Evolutionary conservation across 2,113 vertebrate species (phyloP).

Genomic region (Hippoglossus stenolepis): DNA sequence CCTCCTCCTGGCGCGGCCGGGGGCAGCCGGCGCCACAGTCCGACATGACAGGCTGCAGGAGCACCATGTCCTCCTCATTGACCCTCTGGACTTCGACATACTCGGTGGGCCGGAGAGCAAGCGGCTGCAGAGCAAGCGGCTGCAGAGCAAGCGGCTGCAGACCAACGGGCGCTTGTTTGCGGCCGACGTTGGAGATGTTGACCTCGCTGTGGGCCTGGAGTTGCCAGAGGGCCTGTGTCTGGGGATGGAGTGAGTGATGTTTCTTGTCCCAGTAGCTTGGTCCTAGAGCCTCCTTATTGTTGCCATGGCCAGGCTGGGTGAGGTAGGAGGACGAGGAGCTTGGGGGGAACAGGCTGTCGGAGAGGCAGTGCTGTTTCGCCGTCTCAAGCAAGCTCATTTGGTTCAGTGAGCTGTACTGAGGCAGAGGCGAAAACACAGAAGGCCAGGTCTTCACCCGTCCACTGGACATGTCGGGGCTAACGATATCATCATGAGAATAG

Average conservation of each 20-base stretch:
- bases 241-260: constrained; percentile 13
- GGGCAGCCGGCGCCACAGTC: constrained; percentile 37
- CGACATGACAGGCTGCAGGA: constrained; percentile 81
- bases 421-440: constrained; percentile 73
- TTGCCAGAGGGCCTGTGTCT: not conserved
- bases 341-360: constrained; percentile 40
- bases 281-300: constrained; percentile 9
- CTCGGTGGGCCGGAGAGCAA: constrained; percentile 76
- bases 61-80: constrained; percentile 79
- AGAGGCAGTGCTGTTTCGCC: constrained; percentile 55
- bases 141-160: constrained; percentile 34
- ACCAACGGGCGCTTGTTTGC: constrained; percentile 7
- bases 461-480: constrained; percentile 50
- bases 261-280: constrained; percentile 41
- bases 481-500: constrained; percentile 30
- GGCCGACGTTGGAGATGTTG: constrained; percentile 24
- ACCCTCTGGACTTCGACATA: constrained; percentile 92
- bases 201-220: constrained; percentile 62
- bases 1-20: constrained; percentile 59
- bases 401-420: constrained; percentile 51
- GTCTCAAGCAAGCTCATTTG: constrained; percentile 57
- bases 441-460: constrained; percentile 84
- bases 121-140: constrained; percentile 43
- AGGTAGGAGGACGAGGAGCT: constrained; percentile 42
- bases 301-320: constrained; percentile 36